These are phyloP conservation scores for Zosterops pallidus DNA, from an alignment of 2,113 vertebrate genomes.

Conservation along the genomic window DNA sequence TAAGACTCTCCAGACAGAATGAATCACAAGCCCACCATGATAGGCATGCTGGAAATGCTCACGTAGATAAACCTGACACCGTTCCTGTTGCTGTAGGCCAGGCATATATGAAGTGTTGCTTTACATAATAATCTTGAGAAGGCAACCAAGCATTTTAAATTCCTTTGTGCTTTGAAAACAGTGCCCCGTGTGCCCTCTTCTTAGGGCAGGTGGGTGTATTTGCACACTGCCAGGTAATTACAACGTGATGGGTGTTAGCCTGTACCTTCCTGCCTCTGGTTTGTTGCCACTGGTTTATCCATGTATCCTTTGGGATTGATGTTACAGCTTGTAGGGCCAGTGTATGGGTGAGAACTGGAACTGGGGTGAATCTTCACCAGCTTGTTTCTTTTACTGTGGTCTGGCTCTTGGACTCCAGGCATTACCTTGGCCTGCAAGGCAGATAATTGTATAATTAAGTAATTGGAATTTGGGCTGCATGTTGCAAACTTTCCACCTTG, in stretches of 20 bases:
- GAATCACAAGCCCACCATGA: not conserved
- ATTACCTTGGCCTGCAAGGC: not conserved
- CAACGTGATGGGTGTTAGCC: fast-evolving
- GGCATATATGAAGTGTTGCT: not conserved
- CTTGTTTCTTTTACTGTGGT: not conserved
- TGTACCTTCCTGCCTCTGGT: not conserved
- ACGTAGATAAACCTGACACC: not conserved
- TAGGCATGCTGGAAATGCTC: not conserved
- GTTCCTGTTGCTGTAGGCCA: not conserved
- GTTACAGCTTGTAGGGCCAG: not conserved
- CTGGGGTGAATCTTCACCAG: not conserved
- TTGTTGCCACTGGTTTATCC: not conserved
- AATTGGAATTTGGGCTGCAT: not conserved
- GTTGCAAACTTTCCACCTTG: not conserved
- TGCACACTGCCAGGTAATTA: not conserved
- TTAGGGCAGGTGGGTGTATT: not conserved
- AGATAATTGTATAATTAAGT: not conserved
- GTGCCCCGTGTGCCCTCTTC: not conserved
- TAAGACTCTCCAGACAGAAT: not conserved
- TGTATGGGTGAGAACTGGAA: not conserved
- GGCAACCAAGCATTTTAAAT: not conserved
- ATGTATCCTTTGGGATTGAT: not conserved
- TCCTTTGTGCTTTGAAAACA: not conserved
- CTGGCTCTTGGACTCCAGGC: not conserved
- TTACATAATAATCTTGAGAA: not conserved